A percentile compares a stretch with the other conserved stretches of the same genome.
phyloP scores from a whole-genome alignment of 2,888 invertebrate species.

The Diarsia brunnea region DNA sequence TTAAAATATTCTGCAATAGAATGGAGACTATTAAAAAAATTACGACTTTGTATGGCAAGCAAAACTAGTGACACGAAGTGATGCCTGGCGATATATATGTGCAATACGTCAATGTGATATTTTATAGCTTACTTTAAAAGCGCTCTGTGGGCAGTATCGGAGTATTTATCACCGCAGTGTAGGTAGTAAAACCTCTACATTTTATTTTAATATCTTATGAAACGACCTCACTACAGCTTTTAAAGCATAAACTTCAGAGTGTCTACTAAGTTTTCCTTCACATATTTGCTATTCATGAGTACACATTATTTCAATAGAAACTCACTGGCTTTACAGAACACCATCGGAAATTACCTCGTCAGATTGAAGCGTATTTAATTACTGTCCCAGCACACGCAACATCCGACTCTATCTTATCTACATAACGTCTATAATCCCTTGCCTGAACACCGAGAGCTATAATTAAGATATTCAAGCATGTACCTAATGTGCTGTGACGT shows the following conservation, averaged over 20 bases:
- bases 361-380: slow-evolving; percentile 15
- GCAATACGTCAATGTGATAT: slow-evolving; percentile 16
- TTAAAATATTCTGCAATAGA: neutral
- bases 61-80: neutral
- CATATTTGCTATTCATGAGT: neutral
- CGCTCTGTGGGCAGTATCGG: slow-evolving; percentile 6
- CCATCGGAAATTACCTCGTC: slow-evolving; percentile 33
- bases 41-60: neutral
- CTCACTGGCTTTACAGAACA: slow-evolving; percentile 18
- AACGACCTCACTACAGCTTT: neutral
- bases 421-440: slow-evolving; percentile 18
- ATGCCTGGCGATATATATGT: slow-evolving; percentile 18
- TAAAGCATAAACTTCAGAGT: neutral
- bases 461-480: slow-evolving; percentile 40
- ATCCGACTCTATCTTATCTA: neutral
- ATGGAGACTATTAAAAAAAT: neutral
- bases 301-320: slow-evolving; percentile 9
- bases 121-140: slow-evolving; percentile 2
- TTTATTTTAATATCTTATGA: neutral
- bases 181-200: neutral
- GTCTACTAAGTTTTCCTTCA: neutral
- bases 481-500: slow-evolving; percentile 32
- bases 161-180: slow-evolving; percentile 1
- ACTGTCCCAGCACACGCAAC: neutral
- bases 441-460: neutral